phyloP scores from a whole-genome alignment of 2,888 invertebrate genomes.

The Argynnis bischoffii region DNA sequence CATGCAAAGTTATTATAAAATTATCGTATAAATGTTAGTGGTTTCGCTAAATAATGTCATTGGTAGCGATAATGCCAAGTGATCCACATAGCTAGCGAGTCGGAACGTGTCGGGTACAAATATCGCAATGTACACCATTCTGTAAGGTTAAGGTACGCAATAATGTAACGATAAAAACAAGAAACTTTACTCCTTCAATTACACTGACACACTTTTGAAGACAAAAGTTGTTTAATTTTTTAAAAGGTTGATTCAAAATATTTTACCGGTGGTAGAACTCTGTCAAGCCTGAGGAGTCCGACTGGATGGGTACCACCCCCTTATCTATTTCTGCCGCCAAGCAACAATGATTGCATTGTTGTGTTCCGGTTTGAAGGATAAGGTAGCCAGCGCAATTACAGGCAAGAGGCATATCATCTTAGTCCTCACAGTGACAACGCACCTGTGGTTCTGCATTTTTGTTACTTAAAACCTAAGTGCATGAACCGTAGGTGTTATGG shows the following conservation, averaged over 20 bases:
- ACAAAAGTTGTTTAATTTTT: conserved; percentile 1
- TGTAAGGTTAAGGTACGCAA: conserved; percentile 38
- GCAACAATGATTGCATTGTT: no score
- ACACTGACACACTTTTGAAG: conserved; percentile 25
- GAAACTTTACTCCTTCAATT: conserved; percentile 28
- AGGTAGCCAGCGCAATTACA: no score
- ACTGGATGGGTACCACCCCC: no score
- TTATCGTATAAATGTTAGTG: conserved; percentile 19
- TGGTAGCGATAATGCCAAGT: conserved; percentile 28
- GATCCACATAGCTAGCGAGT: conserved; percentile 40
- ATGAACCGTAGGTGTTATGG: no score
- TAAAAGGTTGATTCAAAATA: not conserved
- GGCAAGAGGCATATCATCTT: no score
- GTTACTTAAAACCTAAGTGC: no score
- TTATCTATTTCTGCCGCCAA: no score
- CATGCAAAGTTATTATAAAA: not conserved
- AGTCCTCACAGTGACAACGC: no score
- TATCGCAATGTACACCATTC: conserved; percentile 36
- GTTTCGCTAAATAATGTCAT: conserved; percentile 24
- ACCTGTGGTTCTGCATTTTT: no score
- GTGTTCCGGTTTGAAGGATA: no score
- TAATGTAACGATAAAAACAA: conserved; percentile 27
- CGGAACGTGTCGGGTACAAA: conserved; percentile 40
- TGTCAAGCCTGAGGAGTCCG: no score
- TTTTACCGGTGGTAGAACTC: no score